Evolutionary conservation across 2,113 vertebrate species (phyloP).

Genomic region (Pygathrix nemaeus): DNA sequence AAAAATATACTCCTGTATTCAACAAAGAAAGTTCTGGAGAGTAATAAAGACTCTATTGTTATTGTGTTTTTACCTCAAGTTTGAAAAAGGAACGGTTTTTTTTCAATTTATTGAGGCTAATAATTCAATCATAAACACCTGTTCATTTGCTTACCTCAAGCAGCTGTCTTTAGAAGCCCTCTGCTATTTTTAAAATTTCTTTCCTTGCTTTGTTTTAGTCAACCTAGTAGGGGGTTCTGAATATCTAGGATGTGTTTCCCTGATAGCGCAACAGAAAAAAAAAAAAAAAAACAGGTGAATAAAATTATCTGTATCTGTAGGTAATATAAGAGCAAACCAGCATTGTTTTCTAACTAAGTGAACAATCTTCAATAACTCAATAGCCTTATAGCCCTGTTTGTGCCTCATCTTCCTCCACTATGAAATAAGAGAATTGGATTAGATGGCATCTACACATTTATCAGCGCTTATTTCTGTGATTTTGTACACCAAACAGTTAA

Average conservation of each 20-base stretch:
- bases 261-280: background rate
- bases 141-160: background rate
- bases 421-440: background rate
- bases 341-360: background rate
- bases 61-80: background rate
- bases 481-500: background rate
- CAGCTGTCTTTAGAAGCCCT: background rate
- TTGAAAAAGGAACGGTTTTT: background rate
- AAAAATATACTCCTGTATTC: conserved; percentile 2
- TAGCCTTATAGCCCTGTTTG: background rate
- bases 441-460: background rate
- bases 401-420: background rate
- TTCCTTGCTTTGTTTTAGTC: conserved; percentile 23
- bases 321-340: background rate
- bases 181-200: background rate
- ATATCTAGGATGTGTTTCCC: background rate
- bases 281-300: background rate
- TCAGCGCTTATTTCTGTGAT: background rate
- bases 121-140: background rate
- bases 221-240: background rate
- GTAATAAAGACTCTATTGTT: background rate
- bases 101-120: background rate
- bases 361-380: background rate
- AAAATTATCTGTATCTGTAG: background rate
- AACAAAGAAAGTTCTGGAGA: background rate